Percentiles rank a stretch among this genome's conserved stretches.
Evolutionary conservation across 2,797 vertebrate genomes (phyloP).

Genomic region (Peromyscus eremicus): DNA sequence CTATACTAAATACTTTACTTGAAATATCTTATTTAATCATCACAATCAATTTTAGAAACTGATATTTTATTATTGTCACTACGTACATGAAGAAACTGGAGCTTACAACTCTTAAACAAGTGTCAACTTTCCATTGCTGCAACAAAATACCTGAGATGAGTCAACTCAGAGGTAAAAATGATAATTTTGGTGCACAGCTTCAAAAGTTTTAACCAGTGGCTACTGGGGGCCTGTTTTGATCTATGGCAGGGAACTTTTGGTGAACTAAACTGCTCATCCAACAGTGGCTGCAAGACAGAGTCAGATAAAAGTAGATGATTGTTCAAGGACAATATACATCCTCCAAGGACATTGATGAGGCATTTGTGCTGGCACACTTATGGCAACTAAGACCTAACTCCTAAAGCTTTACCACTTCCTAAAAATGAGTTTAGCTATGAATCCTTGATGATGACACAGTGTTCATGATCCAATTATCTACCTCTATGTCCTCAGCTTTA

Average conservation of each 20-base stretch:
- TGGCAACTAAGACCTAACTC: neutral
- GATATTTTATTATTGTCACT: conserved; percentile 14
- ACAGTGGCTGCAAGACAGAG: neutral
- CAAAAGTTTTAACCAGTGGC: neutral
- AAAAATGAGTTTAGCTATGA: neutral
- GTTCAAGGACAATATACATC: neutral
- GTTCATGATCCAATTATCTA: neutral
- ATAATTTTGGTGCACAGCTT: neutral
- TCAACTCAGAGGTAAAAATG: neutral
- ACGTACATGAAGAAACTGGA: neutral
- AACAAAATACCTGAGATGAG: neutral
- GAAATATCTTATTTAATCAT: neutral
- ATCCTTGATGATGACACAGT: neutral
- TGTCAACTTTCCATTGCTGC: neutral
- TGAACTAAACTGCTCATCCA: neutral
- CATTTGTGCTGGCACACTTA: neutral
- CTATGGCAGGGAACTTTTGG: neutral
- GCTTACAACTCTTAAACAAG: neutral
- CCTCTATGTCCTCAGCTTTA: neutral
- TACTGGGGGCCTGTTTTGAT: neutral
- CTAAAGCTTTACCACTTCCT: neutral
- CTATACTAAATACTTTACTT: neutral
- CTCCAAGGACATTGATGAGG: neutral
- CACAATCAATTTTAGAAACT: conserved; percentile 20
- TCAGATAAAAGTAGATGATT: too few relatives aligned